phyloP scores from a whole-genome alignment of 2,888 invertebrate genomes.

The Oligia latruncula region DNA sequence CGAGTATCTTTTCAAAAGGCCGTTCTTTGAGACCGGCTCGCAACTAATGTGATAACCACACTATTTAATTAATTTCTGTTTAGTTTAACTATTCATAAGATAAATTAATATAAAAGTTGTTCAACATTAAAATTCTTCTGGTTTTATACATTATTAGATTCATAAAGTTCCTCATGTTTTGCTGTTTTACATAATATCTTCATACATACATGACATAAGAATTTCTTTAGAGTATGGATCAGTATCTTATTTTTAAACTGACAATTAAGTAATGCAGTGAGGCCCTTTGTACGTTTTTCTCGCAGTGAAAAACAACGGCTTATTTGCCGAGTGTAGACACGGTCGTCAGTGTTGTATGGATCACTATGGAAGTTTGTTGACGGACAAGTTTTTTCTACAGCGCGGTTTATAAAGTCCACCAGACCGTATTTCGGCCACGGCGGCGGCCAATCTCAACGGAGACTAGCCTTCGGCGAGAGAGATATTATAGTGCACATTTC shows the following conservation, averaged over 20 bases:
- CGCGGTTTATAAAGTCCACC: background rate
- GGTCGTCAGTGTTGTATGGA: background rate
- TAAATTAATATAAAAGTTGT: constrained; percentile 33
- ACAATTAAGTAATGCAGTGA: background rate
- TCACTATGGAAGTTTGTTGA: background rate
- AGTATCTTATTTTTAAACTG: background rate
- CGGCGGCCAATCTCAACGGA: no score
- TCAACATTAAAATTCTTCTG: constrained; percentile 27
- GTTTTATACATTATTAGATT: background rate
- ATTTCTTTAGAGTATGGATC: background rate
- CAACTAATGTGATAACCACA: constrained; percentile 32
- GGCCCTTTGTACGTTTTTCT: background rate
- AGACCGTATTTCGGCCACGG: no score
- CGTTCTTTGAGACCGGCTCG: constrained; percentile 3
- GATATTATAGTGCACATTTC: no score
- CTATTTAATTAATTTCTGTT: constrained; percentile 51
- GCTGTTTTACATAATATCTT: background rate
- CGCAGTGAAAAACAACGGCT: background rate
- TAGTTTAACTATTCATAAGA: constrained; percentile 38
- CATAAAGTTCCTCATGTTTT: background rate
- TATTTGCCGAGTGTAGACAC: background rate
- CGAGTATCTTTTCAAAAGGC: background rate
- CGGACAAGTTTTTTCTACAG: background rate
- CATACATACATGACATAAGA: background rate
- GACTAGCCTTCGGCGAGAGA: no score